Conservation (phyloP, 2,888 invertebrate species). For the Euzetes globulus region DNA sequence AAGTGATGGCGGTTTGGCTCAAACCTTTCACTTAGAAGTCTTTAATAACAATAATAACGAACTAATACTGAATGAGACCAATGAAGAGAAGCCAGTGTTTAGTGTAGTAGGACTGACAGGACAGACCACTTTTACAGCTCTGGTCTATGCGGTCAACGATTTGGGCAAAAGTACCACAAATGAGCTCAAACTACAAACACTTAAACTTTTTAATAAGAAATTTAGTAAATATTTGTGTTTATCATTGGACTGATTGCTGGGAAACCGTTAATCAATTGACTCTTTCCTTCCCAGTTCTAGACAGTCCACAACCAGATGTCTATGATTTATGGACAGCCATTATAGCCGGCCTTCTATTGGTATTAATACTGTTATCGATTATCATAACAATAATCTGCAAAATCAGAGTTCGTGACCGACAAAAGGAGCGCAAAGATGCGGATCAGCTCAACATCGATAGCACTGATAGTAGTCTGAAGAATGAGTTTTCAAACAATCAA, state of each 20-base stretch:
- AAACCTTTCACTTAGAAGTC: slow-evolving; percentile 6
- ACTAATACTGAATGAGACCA: not conserved
- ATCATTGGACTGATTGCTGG: not conserved
- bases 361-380: not conserved
- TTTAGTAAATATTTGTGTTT: not conserved
- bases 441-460: no score
- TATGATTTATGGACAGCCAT: not conserved
- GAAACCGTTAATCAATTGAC: not conserved
- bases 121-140: not conserved
- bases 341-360: not conserved
- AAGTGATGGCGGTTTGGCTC: slow-evolving; percentile 23
- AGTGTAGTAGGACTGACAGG: not conserved
- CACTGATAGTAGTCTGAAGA: not conserved
- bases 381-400: not conserved
- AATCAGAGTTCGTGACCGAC: not conserved
- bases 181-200: not conserved
- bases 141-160: not conserved
- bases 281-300: not conserved
- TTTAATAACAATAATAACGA: slow-evolving; percentile 16
- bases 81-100: not conserved
- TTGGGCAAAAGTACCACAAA: not conserved
- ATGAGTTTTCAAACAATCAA: not conserved
- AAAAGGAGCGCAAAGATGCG: not conserved
- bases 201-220: not conserved
- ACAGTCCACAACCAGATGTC: not conserved